Conservation (phyloP, 2,797 vertebrate species). For the Cryptoblepharus egeriae region DNA sequence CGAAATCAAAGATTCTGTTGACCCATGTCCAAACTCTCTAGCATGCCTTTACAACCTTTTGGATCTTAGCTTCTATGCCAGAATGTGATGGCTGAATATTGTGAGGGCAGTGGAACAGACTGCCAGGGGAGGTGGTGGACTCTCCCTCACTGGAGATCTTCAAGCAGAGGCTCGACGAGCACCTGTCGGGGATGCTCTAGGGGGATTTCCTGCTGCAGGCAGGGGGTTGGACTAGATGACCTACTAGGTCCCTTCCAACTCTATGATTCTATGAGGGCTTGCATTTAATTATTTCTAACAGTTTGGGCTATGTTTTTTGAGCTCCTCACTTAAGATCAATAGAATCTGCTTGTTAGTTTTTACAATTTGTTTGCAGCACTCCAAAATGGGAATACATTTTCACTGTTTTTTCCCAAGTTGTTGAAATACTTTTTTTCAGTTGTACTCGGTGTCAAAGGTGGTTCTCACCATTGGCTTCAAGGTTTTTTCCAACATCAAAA, state of each 20-base stretch:
- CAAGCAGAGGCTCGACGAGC: too few relatives aligned
- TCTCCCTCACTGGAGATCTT: too few relatives aligned
- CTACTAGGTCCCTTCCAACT: too few relatives aligned
- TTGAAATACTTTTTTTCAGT: neutral
- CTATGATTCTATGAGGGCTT: too few relatives aligned
- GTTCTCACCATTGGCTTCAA: neutral
- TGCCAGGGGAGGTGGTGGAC: too few relatives aligned
- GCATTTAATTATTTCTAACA: neutral
- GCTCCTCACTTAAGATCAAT: neutral
- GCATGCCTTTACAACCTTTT: too few relatives aligned
- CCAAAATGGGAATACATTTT: neutral
- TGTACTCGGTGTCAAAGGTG: neutral
- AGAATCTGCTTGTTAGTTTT: neutral
- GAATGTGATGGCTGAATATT: neutral
- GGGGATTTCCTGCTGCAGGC: too few relatives aligned
- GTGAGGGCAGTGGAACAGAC: too few relatives aligned
- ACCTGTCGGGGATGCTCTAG: too few relatives aligned
- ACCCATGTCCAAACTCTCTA: too few relatives aligned
- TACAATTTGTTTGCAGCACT: neutral
- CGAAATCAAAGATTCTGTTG: too few relatives aligned
- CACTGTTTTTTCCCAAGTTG: neutral
- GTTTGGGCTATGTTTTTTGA: neutral
- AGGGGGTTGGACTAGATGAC: too few relatives aligned
- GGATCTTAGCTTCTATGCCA: neutral
- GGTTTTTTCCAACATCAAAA: neutral